These are phyloP conservation scores for Phenganax marumi DNA, from an alignment of 92 coral and sea anemone species.

Conservation along the genomic window DNA sequence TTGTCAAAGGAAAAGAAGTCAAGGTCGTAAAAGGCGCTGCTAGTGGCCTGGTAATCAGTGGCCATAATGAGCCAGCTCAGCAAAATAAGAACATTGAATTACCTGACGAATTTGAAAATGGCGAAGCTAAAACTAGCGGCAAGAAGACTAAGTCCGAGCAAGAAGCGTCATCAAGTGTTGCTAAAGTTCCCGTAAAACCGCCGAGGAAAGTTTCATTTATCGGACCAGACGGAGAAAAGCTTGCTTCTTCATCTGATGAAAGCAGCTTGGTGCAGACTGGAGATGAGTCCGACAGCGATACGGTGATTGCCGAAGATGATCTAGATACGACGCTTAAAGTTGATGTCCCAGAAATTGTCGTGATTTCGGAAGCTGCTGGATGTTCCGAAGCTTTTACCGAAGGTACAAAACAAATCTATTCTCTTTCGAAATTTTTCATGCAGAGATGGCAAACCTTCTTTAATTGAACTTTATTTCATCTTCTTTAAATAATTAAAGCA, in stretches of 20 bases:
- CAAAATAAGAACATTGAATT: too few relatives aligned
- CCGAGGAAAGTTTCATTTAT: constrained; percentile 31
- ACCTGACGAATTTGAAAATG: not conserved
- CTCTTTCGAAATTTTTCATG: not conserved
- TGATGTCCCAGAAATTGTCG: not conserved
- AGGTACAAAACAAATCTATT: not conserved
- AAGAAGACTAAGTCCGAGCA: not conserved
- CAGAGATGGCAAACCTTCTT: too few relatives aligned
- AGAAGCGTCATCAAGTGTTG: not conserved
- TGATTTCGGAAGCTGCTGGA: not conserved
- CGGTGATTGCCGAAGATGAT: constrained; percentile 7
- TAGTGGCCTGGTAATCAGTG: too few relatives aligned
- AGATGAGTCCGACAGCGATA: constrained; percentile 22
- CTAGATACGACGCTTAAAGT: not conserved
- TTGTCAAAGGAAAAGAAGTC: not conserved
- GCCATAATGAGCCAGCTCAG: too few relatives aligned
- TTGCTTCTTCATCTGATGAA: constrained; percentile 4
- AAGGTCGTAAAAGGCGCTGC: not conserved
- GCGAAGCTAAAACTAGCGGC: not conserved
- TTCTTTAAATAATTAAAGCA: too few relatives aligned
- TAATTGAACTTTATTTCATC: too few relatives aligned
- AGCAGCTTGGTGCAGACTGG: constrained; percentile 3
- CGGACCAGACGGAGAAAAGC: constrained; percentile 4
- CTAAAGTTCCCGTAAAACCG: constrained; percentile 10
- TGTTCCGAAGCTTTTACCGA: constrained; percentile 3